Base-by-base conservation (phyloP, 2,113 vertebrate genomes). In the Euleptes europaea region DNA sequence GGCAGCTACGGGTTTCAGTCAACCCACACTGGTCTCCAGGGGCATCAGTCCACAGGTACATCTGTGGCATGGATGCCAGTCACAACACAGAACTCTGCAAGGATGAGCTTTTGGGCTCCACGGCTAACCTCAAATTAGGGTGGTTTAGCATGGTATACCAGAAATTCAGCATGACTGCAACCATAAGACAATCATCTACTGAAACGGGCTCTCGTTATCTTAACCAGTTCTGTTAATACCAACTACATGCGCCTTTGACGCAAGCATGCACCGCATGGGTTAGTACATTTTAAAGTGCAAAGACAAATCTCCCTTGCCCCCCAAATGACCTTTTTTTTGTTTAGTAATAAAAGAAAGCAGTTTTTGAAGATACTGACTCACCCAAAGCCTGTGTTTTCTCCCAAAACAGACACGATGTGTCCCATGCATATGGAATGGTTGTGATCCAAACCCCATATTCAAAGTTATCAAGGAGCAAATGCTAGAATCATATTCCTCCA, bases 151-250 rank as follows among this genome's bases (percentile, higher is more conserved):
- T 47, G 11, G 33, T 28, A 19, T 4, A 12, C 66, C 42, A 4
- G 0, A 81, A 81, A 6, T 35, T 40, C 54, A 63, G 35, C 26
- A 35, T 51, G 60, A n/a, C 8, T 12, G 19, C 23, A 26, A 9
- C 7, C 31, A 21, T 35, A 15, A 15, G 40, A 10, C 19, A 2
- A 33, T 35, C 72, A 69, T 49, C 8, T 40, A 35, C 3, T 21
- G n/a, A 70, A 67, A 75, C 13, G n/a, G 6, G 0, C 12, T 33
- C 72, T 33, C 2, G 6, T 38, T 2, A 65, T 75, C 26, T n/a
- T 63, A 38, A n/a, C 79, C 72, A 82, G 70, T 65, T 88, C 87
- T 84, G 44, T 7, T 73, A 76, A 71, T 76, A 40, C 71, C 42
- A 90, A 72, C 54, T 44, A 47, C 23, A 38, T 21, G 31, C 14